Percentiles rank a stretch among this genome's conserved stretches.
Conservation (phyloP, 2,888 invertebrate genomes). For the Pristionchus maxplancki region DNA sequence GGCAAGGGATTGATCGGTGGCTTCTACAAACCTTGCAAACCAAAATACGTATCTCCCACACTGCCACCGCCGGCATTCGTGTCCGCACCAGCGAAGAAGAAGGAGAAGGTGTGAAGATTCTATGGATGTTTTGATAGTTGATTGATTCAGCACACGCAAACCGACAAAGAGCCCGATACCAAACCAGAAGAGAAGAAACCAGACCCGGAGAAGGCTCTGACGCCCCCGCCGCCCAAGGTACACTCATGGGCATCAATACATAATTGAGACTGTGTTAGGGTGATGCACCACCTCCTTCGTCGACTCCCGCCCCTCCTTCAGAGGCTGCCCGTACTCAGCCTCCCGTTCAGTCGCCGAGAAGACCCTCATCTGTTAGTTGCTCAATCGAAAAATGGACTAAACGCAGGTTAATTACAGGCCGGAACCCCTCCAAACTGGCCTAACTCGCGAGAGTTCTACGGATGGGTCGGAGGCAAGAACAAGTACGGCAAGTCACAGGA, state of each 20-base stretch:
- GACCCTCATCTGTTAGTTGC: background rate
- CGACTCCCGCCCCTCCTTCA: constrained; percentile 1
- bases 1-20: constrained; percentile 9
- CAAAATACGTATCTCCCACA: background rate
- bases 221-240: background rate
- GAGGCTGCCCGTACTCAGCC: background rate
- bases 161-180: background rate
- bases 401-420: background rate
- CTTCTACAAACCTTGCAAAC: background rate
- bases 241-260: background rate
- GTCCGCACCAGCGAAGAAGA: background rate
- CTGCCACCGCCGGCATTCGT: background rate
- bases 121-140: too few species aligned
- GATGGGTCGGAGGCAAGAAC: constrained; percentile 34
- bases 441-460: constrained; percentile 17
- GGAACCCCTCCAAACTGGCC: background rate
- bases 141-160: background rate
- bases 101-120: constrained; percentile 2
- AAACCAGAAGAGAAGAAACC: constrained; percentile 18
- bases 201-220: background rate
- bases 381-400: background rate
- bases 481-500: constrained; percentile 9
- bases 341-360: background rate
- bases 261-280: background rate
- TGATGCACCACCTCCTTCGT: background rate